Conservation (phyloP, 2,888 invertebrate species). For the Chirona hameri region DNA sequence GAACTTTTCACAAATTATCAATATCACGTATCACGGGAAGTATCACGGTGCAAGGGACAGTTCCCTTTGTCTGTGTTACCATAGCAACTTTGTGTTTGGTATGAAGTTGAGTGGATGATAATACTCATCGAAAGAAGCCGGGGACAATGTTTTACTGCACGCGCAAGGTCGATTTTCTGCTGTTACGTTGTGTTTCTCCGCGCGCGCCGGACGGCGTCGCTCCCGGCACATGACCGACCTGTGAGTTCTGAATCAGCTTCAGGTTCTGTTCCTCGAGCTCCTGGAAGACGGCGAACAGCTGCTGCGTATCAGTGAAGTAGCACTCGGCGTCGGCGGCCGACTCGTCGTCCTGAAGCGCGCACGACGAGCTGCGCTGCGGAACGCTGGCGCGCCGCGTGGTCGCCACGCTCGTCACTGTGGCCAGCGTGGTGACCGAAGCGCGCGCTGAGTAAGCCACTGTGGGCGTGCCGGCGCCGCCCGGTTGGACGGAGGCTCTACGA, state of each 20-base stretch:
- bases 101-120: too few relatives aligned
- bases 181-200: too few relatives aligned
- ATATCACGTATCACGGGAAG: too few relatives aligned
- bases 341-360: neutral
- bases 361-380: neutral
- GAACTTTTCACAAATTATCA: too few relatives aligned
- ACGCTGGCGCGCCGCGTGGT: neutral
- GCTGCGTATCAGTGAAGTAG: neutral
- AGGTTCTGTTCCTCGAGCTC: conserved; percentile 29
- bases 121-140: too few relatives aligned
- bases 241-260: conserved; percentile 26
- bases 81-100: too few relatives aligned
- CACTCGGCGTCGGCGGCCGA: neutral
- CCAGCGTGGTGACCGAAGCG: neutral
- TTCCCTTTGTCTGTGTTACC: too few relatives aligned
- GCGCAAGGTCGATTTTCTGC: too few relatives aligned
- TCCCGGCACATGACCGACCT: neutral
- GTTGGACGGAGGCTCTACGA: neutral
- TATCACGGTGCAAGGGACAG: too few relatives aligned
- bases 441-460: neutral
- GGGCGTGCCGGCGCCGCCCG: neutral
- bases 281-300: conserved; percentile 1
- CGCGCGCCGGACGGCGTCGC: neutral
- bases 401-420: neutral
- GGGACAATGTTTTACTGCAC: too few relatives aligned